Conservation (phyloP, 2,888 invertebrate species). For the Teleiodes luculella region DNA sequence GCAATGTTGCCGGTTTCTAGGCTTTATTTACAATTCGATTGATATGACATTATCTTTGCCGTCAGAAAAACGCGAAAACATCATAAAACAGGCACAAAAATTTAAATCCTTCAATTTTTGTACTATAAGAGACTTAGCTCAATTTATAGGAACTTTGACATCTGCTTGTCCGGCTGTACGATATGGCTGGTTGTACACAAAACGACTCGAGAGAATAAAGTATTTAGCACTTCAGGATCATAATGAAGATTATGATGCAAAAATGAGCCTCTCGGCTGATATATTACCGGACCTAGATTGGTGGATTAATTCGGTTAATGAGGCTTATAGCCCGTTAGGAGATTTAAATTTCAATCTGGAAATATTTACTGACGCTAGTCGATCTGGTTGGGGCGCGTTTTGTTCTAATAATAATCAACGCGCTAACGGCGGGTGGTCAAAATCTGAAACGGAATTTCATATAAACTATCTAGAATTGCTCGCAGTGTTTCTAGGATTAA, state of each 20-base stretch:
- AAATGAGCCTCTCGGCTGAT: neutral
- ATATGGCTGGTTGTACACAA: neutral
- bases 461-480: constrained; percentile 16
- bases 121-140: neutral
- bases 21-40: neutral
- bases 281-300: neutral
- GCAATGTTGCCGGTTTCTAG: neutral
- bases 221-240: neutral
- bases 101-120: neutral
- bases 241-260: neutral
- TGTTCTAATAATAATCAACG: neutral
- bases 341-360: neutral
- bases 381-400: constrained; percentile 4
- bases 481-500: constrained; percentile 11
- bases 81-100: neutral
- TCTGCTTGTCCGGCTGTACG: neutral
- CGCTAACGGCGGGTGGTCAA: constrained; percentile 4
- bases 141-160: neutral
- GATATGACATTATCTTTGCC: neutral
- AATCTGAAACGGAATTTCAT: neutral
- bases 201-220: neutral
- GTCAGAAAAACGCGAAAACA: neutral
- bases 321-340: neutral
- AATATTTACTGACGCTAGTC: neutral
- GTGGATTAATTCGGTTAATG: neutral